These are phyloP conservation scores for Rhynchophorus ferrugineus DNA, from an alignment of 1,140 invertebrate species.

Conservation along the genomic window DNA sequence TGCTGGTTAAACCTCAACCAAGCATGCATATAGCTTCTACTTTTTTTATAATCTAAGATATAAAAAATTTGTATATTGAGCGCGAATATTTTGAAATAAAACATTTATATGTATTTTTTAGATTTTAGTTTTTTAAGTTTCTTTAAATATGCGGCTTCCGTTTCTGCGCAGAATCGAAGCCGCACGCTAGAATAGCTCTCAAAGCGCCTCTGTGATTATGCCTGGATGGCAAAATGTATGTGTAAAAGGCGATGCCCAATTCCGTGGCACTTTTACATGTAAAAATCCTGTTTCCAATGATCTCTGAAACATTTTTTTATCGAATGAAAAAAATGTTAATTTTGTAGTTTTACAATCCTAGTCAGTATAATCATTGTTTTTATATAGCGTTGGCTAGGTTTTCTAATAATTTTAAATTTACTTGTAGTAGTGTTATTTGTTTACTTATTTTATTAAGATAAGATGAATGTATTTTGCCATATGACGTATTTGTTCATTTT, in stretches of 20 bases:
- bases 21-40: conserved; percentile 29
- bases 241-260: conserved; percentile 20
- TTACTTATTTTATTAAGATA: conserved; percentile 17
- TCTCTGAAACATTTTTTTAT: conserved; percentile 39
- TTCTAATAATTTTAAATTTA: conserved; percentile 32
- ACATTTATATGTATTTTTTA: conserved; percentile 34
- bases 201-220: conserved; percentile 43
- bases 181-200: conserved; percentile 37
- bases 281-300: conserved; percentile 40
- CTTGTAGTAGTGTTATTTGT: conserved; percentile 33
- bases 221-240: conserved; percentile 29
- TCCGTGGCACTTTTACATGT: conserved; percentile 26
- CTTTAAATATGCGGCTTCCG: conserved; percentile 10
- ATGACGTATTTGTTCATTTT: conserved; percentile 17
- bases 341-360: conserved; percentile 38
- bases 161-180: too few relatives aligned
- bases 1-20: conserved; percentile 5
- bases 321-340: conserved; percentile 37
- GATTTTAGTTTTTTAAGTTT: conserved; percentile 25
- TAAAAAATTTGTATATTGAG: conserved; percentile 30
- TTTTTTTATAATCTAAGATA: conserved; percentile 27
- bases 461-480: conserved; percentile 19
- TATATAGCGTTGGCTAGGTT: conserved; percentile 38
- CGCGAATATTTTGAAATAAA: conserved; percentile 40
- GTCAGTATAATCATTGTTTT: conserved; percentile 38